These are phyloP conservation scores for Caranx ignobilis DNA, from an alignment of 2,113 vertebrate species.

Conservation along the genomic window DNA sequence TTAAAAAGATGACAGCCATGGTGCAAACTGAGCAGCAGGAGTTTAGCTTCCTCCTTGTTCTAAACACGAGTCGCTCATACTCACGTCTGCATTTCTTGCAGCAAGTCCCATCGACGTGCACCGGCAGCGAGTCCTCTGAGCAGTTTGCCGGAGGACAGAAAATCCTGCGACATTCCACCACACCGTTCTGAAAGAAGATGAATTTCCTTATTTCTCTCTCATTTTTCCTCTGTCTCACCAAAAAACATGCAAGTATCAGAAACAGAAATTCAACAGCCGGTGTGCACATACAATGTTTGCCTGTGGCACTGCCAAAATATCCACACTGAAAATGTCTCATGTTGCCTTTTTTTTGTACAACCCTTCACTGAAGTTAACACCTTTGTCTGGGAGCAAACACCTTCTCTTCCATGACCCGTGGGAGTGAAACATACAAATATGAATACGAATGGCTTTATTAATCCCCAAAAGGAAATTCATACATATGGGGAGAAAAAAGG, in stretches of 20 bases:
- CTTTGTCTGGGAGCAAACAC: not conserved
- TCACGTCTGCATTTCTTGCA: slow-evolving; percentile 94
- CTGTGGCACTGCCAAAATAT: not conserved
- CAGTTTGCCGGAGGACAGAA: slow-evolving; percentile 91
- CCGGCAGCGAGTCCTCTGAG: slow-evolving; percentile 88
- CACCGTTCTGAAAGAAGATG: slow-evolving; percentile 85
- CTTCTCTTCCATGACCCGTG: not conserved
- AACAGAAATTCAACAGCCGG: not conserved
- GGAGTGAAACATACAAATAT: not conserved
- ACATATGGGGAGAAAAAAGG: too few relatives aligned
- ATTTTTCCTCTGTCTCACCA: too few relatives aligned
- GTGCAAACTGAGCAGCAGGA: too few relatives aligned
- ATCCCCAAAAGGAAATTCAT: too few relatives aligned
- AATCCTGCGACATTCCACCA: slow-evolving; percentile 92
- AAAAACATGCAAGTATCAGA: slow-evolving; percentile 10
- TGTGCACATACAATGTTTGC: not conserved
- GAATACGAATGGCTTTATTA: too few relatives aligned
- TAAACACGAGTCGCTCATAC: slow-evolving; percentile 62
- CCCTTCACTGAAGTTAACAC: not conserved
- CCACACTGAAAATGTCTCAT: not conserved
- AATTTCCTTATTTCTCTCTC: not conserved
- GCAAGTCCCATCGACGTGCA: slow-evolving; percentile 89
- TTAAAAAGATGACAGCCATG: too few relatives aligned
- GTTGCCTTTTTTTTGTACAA: not conserved
- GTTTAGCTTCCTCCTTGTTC: not conserved